Evolutionary conservation across 1,140 invertebrate species (phyloP).

Genomic region (Drosophila arizonae): DNA sequence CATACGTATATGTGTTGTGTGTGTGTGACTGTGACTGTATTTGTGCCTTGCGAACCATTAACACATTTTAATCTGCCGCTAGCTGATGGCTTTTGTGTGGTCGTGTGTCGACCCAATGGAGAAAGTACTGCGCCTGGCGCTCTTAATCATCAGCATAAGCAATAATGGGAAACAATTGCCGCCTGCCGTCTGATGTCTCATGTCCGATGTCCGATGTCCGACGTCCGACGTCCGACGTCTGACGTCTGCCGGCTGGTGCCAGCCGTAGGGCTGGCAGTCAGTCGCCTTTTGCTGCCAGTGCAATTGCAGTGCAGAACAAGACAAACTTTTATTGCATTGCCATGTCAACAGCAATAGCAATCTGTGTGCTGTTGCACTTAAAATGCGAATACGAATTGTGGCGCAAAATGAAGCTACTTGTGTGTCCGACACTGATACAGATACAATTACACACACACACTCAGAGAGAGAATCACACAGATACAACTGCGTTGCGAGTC

Average conservation of each 20-base stretch:
- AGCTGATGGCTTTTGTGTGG: slow-evolving; percentile 73
- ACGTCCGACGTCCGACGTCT: slow-evolving; percentile 38
- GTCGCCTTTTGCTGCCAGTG: slow-evolving; percentile 58
- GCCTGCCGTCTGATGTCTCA: slow-evolving; percentile 52
- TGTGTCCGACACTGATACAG: slow-evolving; percentile 61
- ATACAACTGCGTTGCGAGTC: neutral
- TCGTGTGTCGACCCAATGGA: slow-evolving; percentile 30
- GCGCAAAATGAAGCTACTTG: slow-evolving; percentile 80
- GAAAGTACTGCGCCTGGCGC: slow-evolving; percentile 26
- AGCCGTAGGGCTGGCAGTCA: slow-evolving; percentile 1
- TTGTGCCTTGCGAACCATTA: slow-evolving; percentile 55
- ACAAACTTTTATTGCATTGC: slow-evolving; percentile 80
- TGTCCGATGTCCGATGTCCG: slow-evolving; percentile 26
- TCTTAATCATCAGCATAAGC: slow-evolving; percentile 79
- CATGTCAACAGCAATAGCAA: slow-evolving; percentile 75
- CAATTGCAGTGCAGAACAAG: slow-evolving; percentile 51
- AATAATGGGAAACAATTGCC: slow-evolving; percentile 80
- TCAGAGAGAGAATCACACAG: slow-evolving; percentile 2
- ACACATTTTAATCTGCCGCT: slow-evolving; percentile 79
- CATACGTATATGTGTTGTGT: too few species aligned
- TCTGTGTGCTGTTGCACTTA: slow-evolving; percentile 73
- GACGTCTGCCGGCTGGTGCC: neutral
- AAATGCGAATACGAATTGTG: slow-evolving; percentile 73
- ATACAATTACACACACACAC: slow-evolving; percentile 28
- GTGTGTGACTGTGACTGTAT: neutral